Evolutionary conservation across 2,113 vertebrate genomes (phyloP).

Genomic region (Eolophus roseicapilla): DNA sequence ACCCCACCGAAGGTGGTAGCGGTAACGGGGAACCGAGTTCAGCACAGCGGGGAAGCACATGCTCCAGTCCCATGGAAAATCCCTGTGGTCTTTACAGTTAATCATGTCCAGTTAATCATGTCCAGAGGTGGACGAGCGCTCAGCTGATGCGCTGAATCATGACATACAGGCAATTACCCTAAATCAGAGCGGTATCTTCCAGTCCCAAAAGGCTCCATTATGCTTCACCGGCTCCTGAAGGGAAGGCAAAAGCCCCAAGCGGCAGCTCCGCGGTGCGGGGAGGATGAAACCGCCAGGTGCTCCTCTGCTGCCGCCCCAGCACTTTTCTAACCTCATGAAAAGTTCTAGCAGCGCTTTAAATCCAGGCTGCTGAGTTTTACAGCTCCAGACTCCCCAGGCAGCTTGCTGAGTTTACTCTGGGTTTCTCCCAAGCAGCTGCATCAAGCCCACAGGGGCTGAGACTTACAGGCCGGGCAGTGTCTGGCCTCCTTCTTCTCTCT

Average conservation of each 20-base stretch:
- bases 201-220: constrained; percentile 37
- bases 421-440: background rate
- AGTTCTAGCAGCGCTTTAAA: constrained; percentile 47
- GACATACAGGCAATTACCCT: constrained; percentile 44
- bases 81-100: constrained; percentile 51
- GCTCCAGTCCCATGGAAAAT: constrained; percentile 19
- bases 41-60: background rate
- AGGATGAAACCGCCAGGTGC: constrained; percentile 27
- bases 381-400: background rate
- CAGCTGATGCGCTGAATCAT: constrained; percentile 48
- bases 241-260: background rate
- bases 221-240: background rate
- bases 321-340: constrained; percentile 27
- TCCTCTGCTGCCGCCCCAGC: background rate
- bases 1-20: background rate
- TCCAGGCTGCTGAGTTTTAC: constrained; percentile 29
- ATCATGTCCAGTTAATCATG: constrained; percentile 61
- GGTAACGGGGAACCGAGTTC: background rate
- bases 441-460: background rate
- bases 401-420: background rate
- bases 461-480: accelerated
- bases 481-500: background rate
- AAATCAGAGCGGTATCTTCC: constrained; percentile 35
- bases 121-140: constrained; percentile 40
- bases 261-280: background rate